Percentiles rank a stretch among this genome's conserved stretches.
Conservation (phyloP, 2,113 vertebrate species). For the Sebastes fasciatus region DNA sequence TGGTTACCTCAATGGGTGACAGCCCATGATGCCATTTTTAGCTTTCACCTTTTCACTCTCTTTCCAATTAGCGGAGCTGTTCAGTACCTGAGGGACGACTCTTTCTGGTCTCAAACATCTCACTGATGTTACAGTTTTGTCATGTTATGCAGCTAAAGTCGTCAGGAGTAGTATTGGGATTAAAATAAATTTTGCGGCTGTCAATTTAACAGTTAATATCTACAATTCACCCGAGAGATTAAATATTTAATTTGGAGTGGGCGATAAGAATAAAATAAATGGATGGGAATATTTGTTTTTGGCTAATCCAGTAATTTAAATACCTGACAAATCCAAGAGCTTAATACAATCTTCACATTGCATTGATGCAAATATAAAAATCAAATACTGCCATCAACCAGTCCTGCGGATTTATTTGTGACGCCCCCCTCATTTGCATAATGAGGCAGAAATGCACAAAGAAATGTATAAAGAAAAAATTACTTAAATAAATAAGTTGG, state of each 20-base stretch:
- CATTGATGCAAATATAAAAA: background rate
- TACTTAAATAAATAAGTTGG: no score
- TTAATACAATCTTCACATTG: background rate
- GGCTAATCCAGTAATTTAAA: background rate
- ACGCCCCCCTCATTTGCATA: no score
- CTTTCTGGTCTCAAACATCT: background rate
- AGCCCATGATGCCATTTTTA: conserved; percentile 20
- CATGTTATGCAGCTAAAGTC: background rate
- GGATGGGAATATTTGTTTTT: background rate
- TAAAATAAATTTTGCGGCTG: background rate
- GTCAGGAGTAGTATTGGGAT: background rate
- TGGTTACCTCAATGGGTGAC: background rate
- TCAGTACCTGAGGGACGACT: background rate
- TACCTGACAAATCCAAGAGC: background rate
- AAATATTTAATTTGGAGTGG: background rate
- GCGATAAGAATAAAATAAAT: background rate
- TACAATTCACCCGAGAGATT: background rate
- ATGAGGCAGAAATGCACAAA: no score
- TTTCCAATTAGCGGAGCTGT: background rate
- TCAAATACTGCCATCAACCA: background rate
- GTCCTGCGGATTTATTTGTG: background rate
- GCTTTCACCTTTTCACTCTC: background rate
- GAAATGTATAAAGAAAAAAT: no score
- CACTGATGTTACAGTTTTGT: background rate
- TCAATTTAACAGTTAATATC: background rate